phyloP scores from a whole-genome alignment of 1,140 invertebrate species.

The Polyergus mexicanus region DNA sequence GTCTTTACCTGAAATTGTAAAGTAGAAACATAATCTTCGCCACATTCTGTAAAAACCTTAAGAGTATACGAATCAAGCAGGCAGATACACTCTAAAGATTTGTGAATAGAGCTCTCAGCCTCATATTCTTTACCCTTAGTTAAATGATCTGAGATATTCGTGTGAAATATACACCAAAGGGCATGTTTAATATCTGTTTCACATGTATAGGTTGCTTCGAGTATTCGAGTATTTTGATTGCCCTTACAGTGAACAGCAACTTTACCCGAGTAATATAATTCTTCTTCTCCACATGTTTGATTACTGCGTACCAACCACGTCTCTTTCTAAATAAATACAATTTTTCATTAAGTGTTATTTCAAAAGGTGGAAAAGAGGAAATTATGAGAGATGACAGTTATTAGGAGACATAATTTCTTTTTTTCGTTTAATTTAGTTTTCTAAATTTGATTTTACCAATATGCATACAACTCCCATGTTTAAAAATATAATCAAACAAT shows the following conservation, averaged over 20 bases:
- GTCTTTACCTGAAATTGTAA: constrained; percentile 93
- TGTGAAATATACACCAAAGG: constrained; percentile 92
- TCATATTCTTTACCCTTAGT: constrained; percentile 76
- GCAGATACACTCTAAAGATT: constrained; percentile 89
- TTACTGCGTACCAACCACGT: constrained; percentile 90
- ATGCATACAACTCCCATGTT: neutral
- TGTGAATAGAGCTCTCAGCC: constrained; percentile 75
- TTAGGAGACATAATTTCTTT: neutral
- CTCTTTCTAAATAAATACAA: constrained; percentile 85
- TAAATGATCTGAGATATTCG: constrained; percentile 87
- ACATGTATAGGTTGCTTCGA: constrained; percentile 91
- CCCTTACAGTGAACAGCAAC: constrained; percentile 94
- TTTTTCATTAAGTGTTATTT: constrained; percentile 22
- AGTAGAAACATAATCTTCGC: constrained; percentile 93
- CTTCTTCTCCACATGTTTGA: constrained; percentile 90
- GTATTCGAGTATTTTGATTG: constrained; percentile 79
- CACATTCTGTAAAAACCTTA: constrained; percentile 92
- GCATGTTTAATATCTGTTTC: constrained; percentile 94
- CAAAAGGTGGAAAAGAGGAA: neutral
- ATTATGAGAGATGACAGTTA: neutral
- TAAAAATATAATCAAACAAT: constrained; percentile 16
- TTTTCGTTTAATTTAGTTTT: neutral
- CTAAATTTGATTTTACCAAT: neutral
- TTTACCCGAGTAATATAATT: constrained; percentile 94
- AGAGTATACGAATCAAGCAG: constrained; percentile 92